Base-by-base conservation (phyloP, 2,888 invertebrate species). In the Heliconius aoede region DNA sequence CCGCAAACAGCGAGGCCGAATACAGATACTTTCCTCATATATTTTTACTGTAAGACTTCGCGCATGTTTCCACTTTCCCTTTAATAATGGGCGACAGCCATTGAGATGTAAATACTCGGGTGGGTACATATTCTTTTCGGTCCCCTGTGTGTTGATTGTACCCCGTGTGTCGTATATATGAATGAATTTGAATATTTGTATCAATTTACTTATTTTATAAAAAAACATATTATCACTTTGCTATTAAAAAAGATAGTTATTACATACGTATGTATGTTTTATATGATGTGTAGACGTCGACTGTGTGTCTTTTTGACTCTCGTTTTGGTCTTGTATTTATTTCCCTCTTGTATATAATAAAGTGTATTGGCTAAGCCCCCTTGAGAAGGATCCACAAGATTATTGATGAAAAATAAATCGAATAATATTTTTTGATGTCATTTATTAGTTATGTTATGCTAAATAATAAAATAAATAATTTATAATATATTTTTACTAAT, bases 21-120 rank as follows among this genome's bases (percentile, higher is more conserved):
- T 77, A 51, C 69, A 36, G 32, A 58, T n/a, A n/a, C 30, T 65
- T 72, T 77, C 71, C 46, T 61, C 74, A 74, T 74, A 67, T 74
- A 74, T 69, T 73, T 69, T 71, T 72, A 65, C 72, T 36, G 74
- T 65, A 72, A 55, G 60, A 67, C 71, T 65, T 69, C 64, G 61
- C 71, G 72, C 58, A 51, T 73, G 68, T 46, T 65, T 28, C 65
- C 62, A 11, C 46, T 73, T 74, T 76, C 68, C 62, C 74, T 77
- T 40, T 64, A 77, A 65, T 74, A 72, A 74, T 74, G 71, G 69
- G 36, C 77, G 26, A 60, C 36, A 21, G 18, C 40, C 36, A 40
- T 72, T 60, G 26, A 60, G 11, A 72, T 58, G 36, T 60, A 60
- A 72, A 72, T 60, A 60, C 26, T 18, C 36, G 9, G 9, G n/a